Evolutionary conservation across 2,797 vertebrate species (phyloP), one percentile per base, ranked within the genome.

Genomic region (Sitta carolinensis): DNA sequence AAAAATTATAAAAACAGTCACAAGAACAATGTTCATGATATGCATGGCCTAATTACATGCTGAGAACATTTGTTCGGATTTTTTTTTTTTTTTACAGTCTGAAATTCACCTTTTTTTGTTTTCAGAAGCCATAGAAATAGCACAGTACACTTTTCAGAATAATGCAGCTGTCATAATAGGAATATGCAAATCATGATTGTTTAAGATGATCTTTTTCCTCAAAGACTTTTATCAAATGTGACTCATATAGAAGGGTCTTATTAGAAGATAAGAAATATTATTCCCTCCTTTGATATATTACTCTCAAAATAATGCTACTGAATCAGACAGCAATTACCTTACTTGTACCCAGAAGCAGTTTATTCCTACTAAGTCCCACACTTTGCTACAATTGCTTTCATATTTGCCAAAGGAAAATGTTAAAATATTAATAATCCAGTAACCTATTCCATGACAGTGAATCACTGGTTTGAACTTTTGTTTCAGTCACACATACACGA

Each of bases 371-470:
- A n/a, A 89, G 29, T 79, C 48, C 76, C 96, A 80, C 90, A 79
- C 55, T 96, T 96, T 92, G 87, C 68, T 73, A 82, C 80, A 96
- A 89, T 87, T 93, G 59, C 93, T 96, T 97, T 94, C 93, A 88
- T 96, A 96, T 97, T 98, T 98, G 94, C 93, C 92, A 93, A 94
- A 95, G 93, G 94, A 96, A 97, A 98, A 97, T 86, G 93, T 94
- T 97, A 97, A 97, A 98, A 97, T 97, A 96, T 97, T 98, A 98
- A 98, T 97, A 97, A 97, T 74, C 87, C 72, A 94, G 96, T 97
- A 97, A 97, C 96, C 96, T 97, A 96, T 97, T 97, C 93, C 38
- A 76, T 91, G 96, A 86, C 91, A 97, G 77, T 95, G 83, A 97
- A 89, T 97, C 94, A 96, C 93, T 80, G 93, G 80, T 89, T 93